Evolutionary conservation across 2,797 vertebrate genomes (phyloP).

Genomic region (Valencia hispanica): DNA sequence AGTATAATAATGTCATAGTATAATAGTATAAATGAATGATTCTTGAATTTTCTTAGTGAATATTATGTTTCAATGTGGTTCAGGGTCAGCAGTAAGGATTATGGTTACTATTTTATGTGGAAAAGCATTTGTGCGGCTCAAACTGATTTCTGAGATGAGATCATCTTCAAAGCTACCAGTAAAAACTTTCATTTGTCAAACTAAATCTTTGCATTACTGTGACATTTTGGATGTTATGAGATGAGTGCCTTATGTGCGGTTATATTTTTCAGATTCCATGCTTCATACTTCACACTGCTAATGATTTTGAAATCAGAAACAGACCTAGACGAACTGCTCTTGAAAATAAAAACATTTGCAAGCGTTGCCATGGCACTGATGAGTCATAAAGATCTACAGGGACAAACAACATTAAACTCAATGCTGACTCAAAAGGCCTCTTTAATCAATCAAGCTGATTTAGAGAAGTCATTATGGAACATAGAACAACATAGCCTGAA

Average conservation of each 20-base stretch:
- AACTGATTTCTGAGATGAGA: background rate
- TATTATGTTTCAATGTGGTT: too few relatives aligned
- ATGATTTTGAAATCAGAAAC: background rate
- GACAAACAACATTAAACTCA: background rate
- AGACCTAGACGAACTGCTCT: background rate
- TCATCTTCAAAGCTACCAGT: background rate
- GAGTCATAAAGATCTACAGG: background rate
- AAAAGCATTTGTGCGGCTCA: background rate
- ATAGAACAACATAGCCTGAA: background rate
- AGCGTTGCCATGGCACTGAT: background rate
- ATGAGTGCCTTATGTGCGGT: background rate
- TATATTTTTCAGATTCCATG: background rate
- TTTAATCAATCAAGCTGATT: background rate
- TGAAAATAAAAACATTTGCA: background rate
- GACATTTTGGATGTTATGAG: too few relatives aligned
- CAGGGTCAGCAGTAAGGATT: too few relatives aligned
- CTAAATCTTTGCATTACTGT: background rate
- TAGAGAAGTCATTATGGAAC: background rate
- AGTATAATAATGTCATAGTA: too few relatives aligned
- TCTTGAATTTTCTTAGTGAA: too few relatives aligned
- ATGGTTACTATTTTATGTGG: background rate
- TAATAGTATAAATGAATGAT: too few relatives aligned
- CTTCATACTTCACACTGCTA: background rate
- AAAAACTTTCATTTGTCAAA: background rate
- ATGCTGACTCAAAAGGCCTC: background rate